Evolutionary conservation across 1,140 invertebrate genomes (phyloP), one percentile per base, ranked within the genome.

Genomic region (Platyscapa corneri): DNA sequence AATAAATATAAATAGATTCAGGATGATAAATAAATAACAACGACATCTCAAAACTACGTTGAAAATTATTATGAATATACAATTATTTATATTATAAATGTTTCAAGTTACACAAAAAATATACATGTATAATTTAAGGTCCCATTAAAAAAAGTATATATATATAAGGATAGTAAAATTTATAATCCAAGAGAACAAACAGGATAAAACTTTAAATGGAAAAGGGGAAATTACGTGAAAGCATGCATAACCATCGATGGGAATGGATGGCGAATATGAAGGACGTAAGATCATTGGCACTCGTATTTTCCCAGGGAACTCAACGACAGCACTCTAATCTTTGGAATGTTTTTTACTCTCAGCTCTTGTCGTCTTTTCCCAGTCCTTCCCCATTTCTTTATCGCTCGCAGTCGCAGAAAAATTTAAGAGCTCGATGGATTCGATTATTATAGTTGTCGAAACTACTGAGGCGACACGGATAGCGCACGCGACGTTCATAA

Each of bases 361-460:
- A 18, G 16, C 74, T 46, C 46, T 20, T 0, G 8, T 16, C 14
- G 42, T 34, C 27, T 6, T 30, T 20, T 76, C 42, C 14, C 14
- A 42, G 34, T 30, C 10, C 8, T 0, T 49, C 14, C 60, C 30
- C 2, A 18, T 37, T 1, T 53, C 23, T 20, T 60, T 34, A 12
- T 37, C 20, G 32, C 6, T 20, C 56, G 12, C 23, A 20, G 67
- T 49, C 30, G 16, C 3, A 53, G 34, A 46, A 60, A 74, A 83
- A 64, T 76, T 34, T 46, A 74, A 74, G 34, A 82, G 67, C 16
- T 34, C 32, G 20, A 12, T 12, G 34, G 37, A 76, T 83, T 64
- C 72, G 72, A 75, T 64, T 53, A n/a, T 74, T 74, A 74, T n/a
- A 74, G 39, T 32, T 74, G 70, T 74, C 39, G 70, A 74, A 74